Evolutionary conservation across 2,113 vertebrate genomes (phyloP).

Genomic region (Macquaria ambigua): DNA sequence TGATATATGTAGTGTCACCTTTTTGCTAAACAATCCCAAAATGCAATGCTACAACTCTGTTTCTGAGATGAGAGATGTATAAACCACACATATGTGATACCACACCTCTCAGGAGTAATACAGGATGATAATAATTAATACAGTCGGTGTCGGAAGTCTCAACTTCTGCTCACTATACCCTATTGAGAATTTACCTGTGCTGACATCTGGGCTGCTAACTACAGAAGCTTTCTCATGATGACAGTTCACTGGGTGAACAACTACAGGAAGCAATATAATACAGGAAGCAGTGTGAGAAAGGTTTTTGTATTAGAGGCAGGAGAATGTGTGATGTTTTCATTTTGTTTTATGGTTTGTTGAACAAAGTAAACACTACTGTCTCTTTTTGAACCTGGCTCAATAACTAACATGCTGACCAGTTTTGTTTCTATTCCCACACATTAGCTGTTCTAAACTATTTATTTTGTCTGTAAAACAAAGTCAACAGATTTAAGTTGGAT

Average conservation of each 20-base stretch:
- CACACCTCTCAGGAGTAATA: not conserved
- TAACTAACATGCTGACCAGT: not conserved
- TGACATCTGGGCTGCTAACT: conserved; percentile 6
- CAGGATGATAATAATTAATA: not conserved
- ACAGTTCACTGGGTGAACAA: not conserved
- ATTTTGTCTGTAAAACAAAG: not conserved
- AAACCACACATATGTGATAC: not conserved
- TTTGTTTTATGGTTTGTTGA: not conserved
- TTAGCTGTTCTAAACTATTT: not conserved
- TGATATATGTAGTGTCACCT: no score
- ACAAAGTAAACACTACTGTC: not conserved
- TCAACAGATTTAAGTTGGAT: not conserved
- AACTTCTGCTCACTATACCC: not conserved
- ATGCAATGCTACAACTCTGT: not conserved
- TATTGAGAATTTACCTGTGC: not conserved
- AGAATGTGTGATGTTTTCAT: not conserved
- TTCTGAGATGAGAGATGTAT: not conserved
- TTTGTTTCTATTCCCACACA: not conserved
- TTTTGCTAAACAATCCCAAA: not conserved
- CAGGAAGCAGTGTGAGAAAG: not conserved
- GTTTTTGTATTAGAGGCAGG: not conserved
- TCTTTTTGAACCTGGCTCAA: not conserved
- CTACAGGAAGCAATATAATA: not conserved
- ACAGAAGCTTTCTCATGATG: conserved; percentile 5
- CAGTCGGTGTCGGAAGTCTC: not conserved